Percentiles rank a stretch among this genome's conserved stretches.
Conservation (phyloP, 2,797 vertebrate genomes). For the Myripristis murdjan region DNA sequence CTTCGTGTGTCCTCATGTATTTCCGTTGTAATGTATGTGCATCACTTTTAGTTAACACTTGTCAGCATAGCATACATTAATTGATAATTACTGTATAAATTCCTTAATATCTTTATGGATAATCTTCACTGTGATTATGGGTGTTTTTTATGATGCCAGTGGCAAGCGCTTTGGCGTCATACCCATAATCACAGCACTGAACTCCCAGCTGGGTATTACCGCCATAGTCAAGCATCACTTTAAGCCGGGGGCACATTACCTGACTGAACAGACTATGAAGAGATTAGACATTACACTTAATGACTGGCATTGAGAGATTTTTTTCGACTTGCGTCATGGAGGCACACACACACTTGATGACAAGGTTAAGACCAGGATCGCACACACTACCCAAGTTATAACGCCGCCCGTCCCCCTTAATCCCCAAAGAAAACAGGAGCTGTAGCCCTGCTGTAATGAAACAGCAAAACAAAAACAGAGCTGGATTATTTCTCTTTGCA, state of each 20-base stretch:
- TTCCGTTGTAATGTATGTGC: too few species aligned
- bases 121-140: too few species aligned
- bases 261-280: conserved; percentile 58
- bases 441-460: neutral
- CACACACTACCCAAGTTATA: conserved; percentile 14
- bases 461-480: neutral
- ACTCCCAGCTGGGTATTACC: conserved; percentile 58
- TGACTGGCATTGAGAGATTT: conserved; percentile 43
- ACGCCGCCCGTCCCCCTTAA: neutral
- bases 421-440: conserved; percentile 1
- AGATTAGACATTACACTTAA: conserved; percentile 71
- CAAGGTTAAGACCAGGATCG: conserved; percentile 21
- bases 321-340: conserved; percentile 25
- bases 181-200: conserved; percentile 63
- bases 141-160: conserved; percentile 26
- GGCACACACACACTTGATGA: neutral
- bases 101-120: too few species aligned
- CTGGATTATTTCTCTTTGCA: too few species aligned
- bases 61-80: too few species aligned
- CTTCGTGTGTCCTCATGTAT: too few species aligned
- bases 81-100: too few species aligned
- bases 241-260: conserved; percentile 9
- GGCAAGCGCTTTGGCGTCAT: conserved; percentile 33
- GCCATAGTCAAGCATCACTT: conserved; percentile 49
- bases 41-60: too few species aligned